Conservation (phyloP, 1,140 invertebrate genomes). For the Meloidogyne chitwoodi region DNA sequence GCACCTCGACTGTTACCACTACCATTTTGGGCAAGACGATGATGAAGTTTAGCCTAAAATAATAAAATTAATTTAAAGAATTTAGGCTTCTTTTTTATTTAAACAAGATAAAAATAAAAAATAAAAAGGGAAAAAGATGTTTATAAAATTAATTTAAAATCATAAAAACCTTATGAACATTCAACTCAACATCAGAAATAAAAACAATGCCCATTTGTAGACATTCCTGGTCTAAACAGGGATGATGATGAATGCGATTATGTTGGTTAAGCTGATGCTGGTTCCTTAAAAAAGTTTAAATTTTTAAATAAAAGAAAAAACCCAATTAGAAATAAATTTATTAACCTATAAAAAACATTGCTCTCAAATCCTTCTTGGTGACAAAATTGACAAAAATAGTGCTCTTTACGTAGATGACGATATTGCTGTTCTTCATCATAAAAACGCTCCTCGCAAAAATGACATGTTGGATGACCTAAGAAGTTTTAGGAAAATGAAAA, state of each 20-base stretch:
- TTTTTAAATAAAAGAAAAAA: background rate
- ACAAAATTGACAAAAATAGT: conserved; percentile 56
- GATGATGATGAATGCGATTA: conserved; percentile 39
- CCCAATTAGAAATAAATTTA: background rate
- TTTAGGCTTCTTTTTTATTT: background rate
- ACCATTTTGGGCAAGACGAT: background rate
- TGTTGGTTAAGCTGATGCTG: conserved; percentile 43
- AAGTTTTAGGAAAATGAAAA: conserved; percentile 7
- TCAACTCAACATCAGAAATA: conserved; percentile 41
- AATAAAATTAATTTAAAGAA: background rate
- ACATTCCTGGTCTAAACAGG: conserved; percentile 46
- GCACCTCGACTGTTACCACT: conserved; percentile 4
- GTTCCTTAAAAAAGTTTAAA: conserved; percentile 25
- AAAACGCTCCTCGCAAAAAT: conserved; percentile 52
- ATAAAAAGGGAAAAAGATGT: background rate
- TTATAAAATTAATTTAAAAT: background rate
- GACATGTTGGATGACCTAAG: conserved; percentile 48
- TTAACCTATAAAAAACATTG: conserved; percentile 46
- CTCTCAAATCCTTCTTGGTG: conserved; percentile 45
- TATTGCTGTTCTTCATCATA: conserved; percentile 53
- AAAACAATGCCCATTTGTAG: conserved; percentile 51
- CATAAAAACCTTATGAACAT: conserved; percentile 35
- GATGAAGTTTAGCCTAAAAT: conserved; percentile 27
- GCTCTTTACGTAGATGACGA: conserved; percentile 48
- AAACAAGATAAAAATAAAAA: background rate